Base-by-base conservation (phyloP, 1,140 invertebrate genomes). In the Cryptotermes secundus region DNA sequence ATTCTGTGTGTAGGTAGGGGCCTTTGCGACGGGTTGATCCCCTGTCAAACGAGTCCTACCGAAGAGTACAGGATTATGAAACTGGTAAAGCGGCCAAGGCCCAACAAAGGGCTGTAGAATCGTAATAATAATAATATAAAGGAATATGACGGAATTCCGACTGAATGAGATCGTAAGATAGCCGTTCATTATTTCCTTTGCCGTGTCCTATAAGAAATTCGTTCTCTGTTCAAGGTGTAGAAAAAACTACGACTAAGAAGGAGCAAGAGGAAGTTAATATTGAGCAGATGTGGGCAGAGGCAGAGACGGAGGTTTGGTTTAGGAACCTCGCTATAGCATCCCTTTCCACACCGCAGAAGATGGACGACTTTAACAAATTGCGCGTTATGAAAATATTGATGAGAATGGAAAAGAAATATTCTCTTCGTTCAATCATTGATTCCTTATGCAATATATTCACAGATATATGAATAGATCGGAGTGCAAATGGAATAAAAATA, bases 401-500 rank as follows among this genome's bases (percentile, higher is more conserved):
- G 59, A 16, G 4, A 72, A 72, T 72, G 59, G 59, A 72, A 72
- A 72, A 14, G 26, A 26, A 72, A 72, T n/a, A 72, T n/a, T 72
- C 59, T 72, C n/a, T 72, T 26, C 59, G 9, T 72, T n/a, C 1
- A 26, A 14, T 26, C 31, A 72, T 72, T 72, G 26, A 72, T 72
- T 72, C 26, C 31, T 72, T 26, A 14, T 9, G 59, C 9, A 4
- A 31, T 16, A 31, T 72, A 31, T 72, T 72, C n/a, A 12, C 31
- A n/a, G n/a, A n/a, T n/a, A n/a, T n/a, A n/a, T n/a, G n/a, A 72
- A 72, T n/a, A 72, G 59, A 72, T 72, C 26, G 31, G n/a, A 72
- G 26, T 72, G 59, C 31, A 72, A 72, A 72, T 72, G 59, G 59
- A 72, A 72, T n/a, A 72, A 72, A 72, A 72, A 72, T 72, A 72